Evolutionary conservation across 1,140 invertebrate genomes (phyloP), one percentile per base, ranked within the genome.

Genomic region (Cyphomyrmex costatus): DNA sequence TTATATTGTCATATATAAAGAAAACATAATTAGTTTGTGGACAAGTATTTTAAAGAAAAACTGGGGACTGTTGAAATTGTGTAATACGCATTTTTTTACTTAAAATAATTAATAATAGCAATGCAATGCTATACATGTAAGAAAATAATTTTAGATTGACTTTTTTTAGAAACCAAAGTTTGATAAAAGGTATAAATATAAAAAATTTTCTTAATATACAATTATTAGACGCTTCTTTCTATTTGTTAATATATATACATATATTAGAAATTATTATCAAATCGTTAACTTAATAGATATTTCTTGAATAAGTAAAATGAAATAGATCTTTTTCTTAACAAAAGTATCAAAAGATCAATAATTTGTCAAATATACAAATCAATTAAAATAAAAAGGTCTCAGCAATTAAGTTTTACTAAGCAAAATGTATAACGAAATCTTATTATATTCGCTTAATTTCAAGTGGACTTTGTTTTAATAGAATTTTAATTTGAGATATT

Each of bases 401-500:
- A n/a, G 56, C 16, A 76, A 65, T 65, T 65, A 33, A 78, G 14
- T n/a, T 49, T 49, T 10, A 49, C 5, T 19, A 30, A 65, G 12
- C 14, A 19, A 78, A 78, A 78, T 78, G 42, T 46, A 65, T 77
- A 77, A 77, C 3, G 12, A 65, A 78, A 78, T 14, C 16, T 65
- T 56, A 74, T 74, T 56, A 30, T 56, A 30, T 56, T 46, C 58
- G 21, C n/a, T 66, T 49, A 65, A 78, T 27, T 49, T 78, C 12
- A n/a, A 65, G 19, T 76, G 53, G 53, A 63, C 36, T 77, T 63
- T 63, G 33, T 24, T 78, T 78, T 78, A 65, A 78, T 65, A 78
- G 33, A 30, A 78, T 65, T 78, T 65, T 78, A 78, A 78, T 78
- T 6, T 27, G 10, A 77, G 24, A 77, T 65, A 46, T 46, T 78